These are phyloP conservation scores for Dryomyza anilis DNA, from an alignment of 2,888 invertebrate genomes.

Conservation along the genomic window DNA sequence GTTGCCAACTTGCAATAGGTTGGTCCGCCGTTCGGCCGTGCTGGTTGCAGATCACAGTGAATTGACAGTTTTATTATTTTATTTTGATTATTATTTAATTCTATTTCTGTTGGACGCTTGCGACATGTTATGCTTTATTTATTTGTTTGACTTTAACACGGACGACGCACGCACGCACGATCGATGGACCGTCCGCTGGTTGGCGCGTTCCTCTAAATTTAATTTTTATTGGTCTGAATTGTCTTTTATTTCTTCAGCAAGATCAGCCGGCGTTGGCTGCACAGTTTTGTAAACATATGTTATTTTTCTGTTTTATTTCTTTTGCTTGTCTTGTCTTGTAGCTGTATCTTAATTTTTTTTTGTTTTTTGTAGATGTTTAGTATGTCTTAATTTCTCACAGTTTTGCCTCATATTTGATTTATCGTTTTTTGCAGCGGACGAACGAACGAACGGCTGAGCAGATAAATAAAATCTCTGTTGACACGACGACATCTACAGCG, in stretches of 20 bases:
- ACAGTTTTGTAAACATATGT: conserved; percentile 7
- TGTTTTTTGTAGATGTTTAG: not conserved
- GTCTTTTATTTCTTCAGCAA: not conserved
- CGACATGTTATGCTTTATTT: conserved; percentile 1
- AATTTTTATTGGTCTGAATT: conserved; percentile 5
- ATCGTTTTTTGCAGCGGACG: conserved; percentile 18
- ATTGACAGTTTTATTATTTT: not conserved
- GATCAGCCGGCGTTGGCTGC: no score
- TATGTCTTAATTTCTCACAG: conserved; percentile 2
- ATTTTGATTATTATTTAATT: not conserved
- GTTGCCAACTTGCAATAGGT: no score
- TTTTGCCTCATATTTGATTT: conserved; percentile 17
- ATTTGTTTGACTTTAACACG: not conserved
- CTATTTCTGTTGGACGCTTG: not conserved
- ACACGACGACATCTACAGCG: conserved; percentile 12
- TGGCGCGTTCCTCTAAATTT: not conserved
- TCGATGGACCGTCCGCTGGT: no score
- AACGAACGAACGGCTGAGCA: conserved; percentile 2
- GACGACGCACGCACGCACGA: no score
- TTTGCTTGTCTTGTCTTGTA: no score
- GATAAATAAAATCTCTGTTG: conserved; percentile 23
- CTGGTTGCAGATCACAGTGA: not conserved
- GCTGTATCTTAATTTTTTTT: no score
- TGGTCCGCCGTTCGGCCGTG: not conserved
- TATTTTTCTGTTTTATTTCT: not conserved